phyloP scores from a whole-genome alignment of 1,140 invertebrate species.

The Palaemon carinicauda region DNA sequence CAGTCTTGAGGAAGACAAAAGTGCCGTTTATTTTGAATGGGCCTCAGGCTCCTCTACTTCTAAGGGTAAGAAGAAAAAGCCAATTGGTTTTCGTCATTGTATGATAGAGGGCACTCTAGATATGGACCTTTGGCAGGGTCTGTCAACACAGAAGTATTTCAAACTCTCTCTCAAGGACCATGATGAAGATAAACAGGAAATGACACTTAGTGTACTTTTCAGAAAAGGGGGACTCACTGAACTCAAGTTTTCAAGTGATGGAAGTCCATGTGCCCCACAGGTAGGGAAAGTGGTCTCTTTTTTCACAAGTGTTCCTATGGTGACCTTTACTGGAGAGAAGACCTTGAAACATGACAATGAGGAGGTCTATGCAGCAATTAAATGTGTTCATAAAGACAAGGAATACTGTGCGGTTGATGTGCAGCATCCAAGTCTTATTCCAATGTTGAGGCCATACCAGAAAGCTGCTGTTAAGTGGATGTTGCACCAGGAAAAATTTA shows the following conservation, averaged over 20 bases:
- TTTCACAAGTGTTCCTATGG: constrained; percentile 30
- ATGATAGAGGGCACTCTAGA: constrained; percentile 57
- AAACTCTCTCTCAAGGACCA: constrained; percentile 22
- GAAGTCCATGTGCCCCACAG: constrained; percentile 15
- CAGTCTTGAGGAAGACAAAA: constrained; percentile 58
- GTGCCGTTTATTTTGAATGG: constrained; percentile 64
- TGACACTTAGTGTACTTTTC: constrained; percentile 45
- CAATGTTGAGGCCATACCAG: constrained; percentile 74
- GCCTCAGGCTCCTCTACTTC: constrained; percentile 48
- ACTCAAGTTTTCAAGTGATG: constrained; percentile 45
- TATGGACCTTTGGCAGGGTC: constrained; percentile 54
- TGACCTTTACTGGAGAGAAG: constrained; percentile 23
- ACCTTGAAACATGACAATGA: constrained; percentile 65
- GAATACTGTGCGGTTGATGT: constrained; percentile 31
- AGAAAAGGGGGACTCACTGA: constrained; percentile 32
- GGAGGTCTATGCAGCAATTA: constrained; percentile 65
- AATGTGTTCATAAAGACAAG: constrained; percentile 64
- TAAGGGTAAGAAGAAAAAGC: constrained; percentile 51
- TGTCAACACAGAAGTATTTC: constrained; percentile 48
- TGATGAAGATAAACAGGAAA: constrained; percentile 3
- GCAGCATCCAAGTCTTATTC: constrained; percentile 69
- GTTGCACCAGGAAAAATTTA: constrained; percentile 68
- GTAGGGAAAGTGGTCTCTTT: constrained; percentile 38
- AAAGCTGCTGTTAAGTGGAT: constrained; percentile 76
- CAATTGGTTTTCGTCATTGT: constrained; percentile 58